Percentiles rank a stretch among this genome's conserved stretches.
phyloP scores from a whole-genome alignment of 2,888 invertebrate genomes.

The Parnassius glacialis region DNA sequence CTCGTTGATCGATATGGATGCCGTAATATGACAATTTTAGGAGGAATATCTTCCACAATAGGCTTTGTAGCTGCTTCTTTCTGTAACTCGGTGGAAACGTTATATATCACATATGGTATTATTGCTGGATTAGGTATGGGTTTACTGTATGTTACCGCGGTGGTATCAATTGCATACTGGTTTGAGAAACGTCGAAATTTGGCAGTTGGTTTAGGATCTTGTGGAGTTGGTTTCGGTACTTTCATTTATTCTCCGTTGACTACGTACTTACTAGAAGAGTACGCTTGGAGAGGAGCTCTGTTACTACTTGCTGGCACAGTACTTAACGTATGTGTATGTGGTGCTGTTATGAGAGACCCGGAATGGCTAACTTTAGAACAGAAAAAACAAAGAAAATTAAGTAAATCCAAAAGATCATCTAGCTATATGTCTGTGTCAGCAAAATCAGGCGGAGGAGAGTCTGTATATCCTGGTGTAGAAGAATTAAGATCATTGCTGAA shows the following conservation, averaged over 20 bases:
- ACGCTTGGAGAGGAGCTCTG: conserved; percentile 90
- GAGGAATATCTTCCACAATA: conserved; percentile 85
- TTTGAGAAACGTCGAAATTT: conserved; percentile 93
- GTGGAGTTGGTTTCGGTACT: conserved; percentile 94
- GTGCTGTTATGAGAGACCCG: conserved; percentile 92
- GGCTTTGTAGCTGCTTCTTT: conserved; percentile 89
- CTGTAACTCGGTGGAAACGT: conserved; percentile 86
- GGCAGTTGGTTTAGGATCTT: conserved; percentile 93
- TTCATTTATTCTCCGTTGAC: conserved; percentile 93
- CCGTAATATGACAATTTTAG: conserved; percentile 86
- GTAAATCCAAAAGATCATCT: conserved; percentile 76
- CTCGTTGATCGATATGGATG: conserved; percentile 93
- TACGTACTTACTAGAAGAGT: conserved; percentile 86
- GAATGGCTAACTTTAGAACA: conserved; percentile 88
- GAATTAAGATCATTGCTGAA: conserved; percentile 86
- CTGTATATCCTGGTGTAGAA: conserved; percentile 83
- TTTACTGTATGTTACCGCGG: conserved; percentile 92
- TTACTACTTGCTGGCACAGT: conserved; percentile 90
- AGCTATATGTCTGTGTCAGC: conserved; percentile 78
- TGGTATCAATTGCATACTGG: conserved; percentile 95
- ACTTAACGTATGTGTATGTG: conserved; percentile 92
- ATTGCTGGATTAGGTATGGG: conserved; percentile 92
- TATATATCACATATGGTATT: conserved; percentile 91
- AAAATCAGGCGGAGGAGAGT: conserved; percentile 75
- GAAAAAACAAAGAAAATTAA: conserved; percentile 76